Conservation (phyloP, 2,888 invertebrate species). For the Diloba caeruleocephala region DNA sequence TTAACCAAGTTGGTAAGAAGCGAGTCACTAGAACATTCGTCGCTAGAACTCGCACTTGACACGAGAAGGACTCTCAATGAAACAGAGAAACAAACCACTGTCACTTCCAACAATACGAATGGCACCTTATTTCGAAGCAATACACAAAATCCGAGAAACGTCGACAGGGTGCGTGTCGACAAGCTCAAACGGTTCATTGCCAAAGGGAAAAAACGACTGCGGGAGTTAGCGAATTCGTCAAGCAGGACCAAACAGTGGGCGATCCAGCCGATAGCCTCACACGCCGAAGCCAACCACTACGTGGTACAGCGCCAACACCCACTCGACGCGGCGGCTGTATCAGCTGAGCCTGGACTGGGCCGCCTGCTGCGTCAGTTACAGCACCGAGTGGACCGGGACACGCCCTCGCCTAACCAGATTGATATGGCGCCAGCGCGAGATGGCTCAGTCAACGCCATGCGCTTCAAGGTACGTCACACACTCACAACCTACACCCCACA, state of each 20-base stretch:
- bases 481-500: no score
- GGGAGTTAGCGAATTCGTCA: not conserved
- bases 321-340: not conserved
- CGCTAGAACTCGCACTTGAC: not conserved
- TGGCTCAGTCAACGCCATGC: conserved; percentile 53
- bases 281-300: no score
- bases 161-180: conserved; percentile 11
- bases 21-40: not conserved
- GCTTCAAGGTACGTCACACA: conserved; percentile 63
- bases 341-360: no score
- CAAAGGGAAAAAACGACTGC: conserved; percentile 4
- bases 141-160: not conserved
- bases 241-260: no score
- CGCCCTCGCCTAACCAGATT: conserved; percentile 53
- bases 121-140: not conserved
- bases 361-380: not conserved
- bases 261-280: no score
- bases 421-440: conserved; percentile 76
- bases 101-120: not conserved
- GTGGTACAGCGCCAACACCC: no score
- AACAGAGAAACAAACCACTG: not conserved
- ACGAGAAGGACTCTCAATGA: conserved; percentile 1
- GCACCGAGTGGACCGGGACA: not conserved
- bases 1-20: not conserved
- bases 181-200: conserved; percentile 21